Evolutionary conservation across 2,888 invertebrate species (phyloP), one percentile per base, ranked within the genome.

Genomic region (Drosophila leonis): DNA sequence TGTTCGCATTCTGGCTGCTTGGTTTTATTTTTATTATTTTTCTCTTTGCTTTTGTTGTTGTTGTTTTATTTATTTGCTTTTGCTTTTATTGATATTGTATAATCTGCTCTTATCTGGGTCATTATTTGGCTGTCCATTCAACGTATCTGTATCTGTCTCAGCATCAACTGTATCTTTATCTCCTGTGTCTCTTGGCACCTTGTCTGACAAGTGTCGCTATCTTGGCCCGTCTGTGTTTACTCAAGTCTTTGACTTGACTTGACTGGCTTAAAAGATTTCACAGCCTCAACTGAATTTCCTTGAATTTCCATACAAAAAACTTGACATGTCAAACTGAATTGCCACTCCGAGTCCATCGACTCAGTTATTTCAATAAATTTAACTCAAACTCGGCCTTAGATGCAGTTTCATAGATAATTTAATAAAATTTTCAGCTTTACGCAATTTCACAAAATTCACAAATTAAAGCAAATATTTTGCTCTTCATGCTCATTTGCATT

Each of bases 41-140:
- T 55, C 3, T 42, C 24, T 37, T 48, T 42, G 39, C 24, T 35
- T 12, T 35, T 54, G 48, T 10, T 46, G 2, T 13, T 33, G 1
- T 24, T 24, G 12, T 24, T 41, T 41, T 4, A 8, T 37, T 35
- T 31, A 29, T 46, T 42, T 59, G 24, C n/a, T 57, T 12, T 24
- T 41, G n/a, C 35, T 51, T 63, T 68, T 57, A 65, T 75, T 79
- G 70, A 73, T 61, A 69, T 70, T 78, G 82, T 67, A 51, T 64
- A 66, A 73, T 86, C 79, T 55, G 6, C 52, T 65, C 74, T 83
- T 86, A 86, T 83, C 83, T 83, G 61, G 81, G 83, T 81, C 78
- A 86, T 78, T 83, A 83, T 85, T 77, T 80, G 83, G 64, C 68
- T 80, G 78, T 49, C 54, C 85, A 63, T 60, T 51, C 65, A 57